Base-by-base conservation (phyloP, 2,113 vertebrate genomes). In the Datnioides undecimradiatus region DNA sequence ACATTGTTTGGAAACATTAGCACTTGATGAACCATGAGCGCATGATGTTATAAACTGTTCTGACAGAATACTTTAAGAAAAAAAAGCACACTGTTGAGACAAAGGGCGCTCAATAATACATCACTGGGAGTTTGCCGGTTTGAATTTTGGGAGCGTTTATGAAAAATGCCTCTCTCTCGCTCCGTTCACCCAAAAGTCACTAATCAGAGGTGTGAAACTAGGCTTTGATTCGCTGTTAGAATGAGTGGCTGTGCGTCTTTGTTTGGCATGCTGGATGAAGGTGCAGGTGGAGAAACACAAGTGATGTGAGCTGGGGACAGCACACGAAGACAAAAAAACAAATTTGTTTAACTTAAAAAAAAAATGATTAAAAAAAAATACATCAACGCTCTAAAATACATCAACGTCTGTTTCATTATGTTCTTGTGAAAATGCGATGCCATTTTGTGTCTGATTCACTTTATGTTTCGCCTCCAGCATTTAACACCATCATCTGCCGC, bases 121-220 rank as follows among this genome's bases (percentile, higher is more conserved):
- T 52, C 3, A 27, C 51, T 68, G 14, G 43, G 43, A 48, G 57
- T 16, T 14, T 49, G 45, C 41, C 72, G 43, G 40, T 41, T 71
- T 58, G 25, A 40, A 55, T 71, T 65, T 58, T 38, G 36, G 66
- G 13, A 12, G 11, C n/a, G 8, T 31, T 46, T 45, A 7, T 38
- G 14, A 51, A 23, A 23, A 52, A 59, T 8, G 19, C 29, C 5
- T 36, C 40, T 21, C 17, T 36, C 34, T 33, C 17, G 29, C 34
- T 33, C 3, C 17, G 33, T 48, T 36, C 0, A 6, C 1, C 34
- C 2, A 55, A 63, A 49, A 40, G 57, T 49, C 43, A n/a, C 29
- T 40, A 27, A 86, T 74, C 21, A 52, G 48, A 72, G 38, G 58
- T 74, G 72, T 43, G 38, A 72, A 72, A 71, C 46, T 4, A 3